Base-by-base conservation (phyloP, 1,140 invertebrate species). In the Geopemphigus sp. region DNA sequence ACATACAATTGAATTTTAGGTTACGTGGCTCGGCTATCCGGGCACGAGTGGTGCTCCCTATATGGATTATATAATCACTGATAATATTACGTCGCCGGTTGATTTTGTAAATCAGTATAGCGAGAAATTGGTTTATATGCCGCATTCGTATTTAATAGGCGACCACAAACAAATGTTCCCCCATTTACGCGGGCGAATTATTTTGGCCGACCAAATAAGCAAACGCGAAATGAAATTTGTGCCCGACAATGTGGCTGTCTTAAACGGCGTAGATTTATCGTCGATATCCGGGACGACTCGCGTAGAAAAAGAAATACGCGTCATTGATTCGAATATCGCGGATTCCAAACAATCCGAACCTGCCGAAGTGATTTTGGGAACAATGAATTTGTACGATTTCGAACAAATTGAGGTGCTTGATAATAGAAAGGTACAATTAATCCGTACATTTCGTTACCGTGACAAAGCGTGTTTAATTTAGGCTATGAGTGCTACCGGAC, bases 11-110 rank as follows among this genome's bases (percentile, higher is more conserved):
- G 24, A 56, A 82, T 82, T 85, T 10, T 85, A 92, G 87, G 93
- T 94, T 1, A 99, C 99, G 98, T 99, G 98, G 98, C 88, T 99
- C 3, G 98, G 98, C 2, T 99, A 99, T 88, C 98, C 98, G 0
- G 97, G 97, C 14, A 98, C 97, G 0, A 98, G 96, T 84, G 98
- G 98, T 3, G 97, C 98, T 2, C 90, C 92, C 80, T 99, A 97
- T 84, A 99, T 99, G 95, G 98, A 99, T 86, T 99, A 99, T 87
- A 91, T 99, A 78, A 93, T 99, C 63, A 99, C 97, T 5, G 98
- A 99, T 86, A 88, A 89, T 81, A 91, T 97, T 5, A 98, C 97
- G 0, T 98, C 96, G 54, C 98, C 98, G 0, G 68, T 95, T 26
- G 91, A 94, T 83, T 86, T 96, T 26, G 91, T 91, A 22, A 86